These are phyloP conservation scores for Scaptomyza montana DNA, from an alignment of 1,140 invertebrate genomes.

Conservation along the genomic window DNA sequence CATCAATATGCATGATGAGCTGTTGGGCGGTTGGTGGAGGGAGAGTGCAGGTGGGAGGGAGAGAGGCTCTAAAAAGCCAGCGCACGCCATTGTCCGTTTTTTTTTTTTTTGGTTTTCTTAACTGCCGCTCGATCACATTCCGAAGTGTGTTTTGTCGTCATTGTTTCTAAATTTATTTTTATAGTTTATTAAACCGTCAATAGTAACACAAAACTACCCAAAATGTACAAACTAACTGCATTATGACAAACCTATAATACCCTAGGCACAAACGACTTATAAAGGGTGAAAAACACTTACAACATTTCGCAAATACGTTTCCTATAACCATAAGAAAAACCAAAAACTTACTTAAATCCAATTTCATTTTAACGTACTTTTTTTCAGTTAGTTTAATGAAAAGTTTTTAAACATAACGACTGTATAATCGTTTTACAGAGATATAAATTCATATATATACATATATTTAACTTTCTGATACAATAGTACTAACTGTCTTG, in stretches of 20 bases:
- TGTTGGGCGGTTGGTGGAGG: conserved; percentile 5
- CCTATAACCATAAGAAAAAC: no score
- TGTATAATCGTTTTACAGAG: background rate
- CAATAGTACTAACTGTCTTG: conserved; percentile 1
- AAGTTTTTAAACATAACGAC: conserved; percentile 1
- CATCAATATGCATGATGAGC: conserved; percentile 79
- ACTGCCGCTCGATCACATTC: conserved; percentile 70
- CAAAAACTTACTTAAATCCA: no score
- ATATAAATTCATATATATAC: conserved; percentile 1
- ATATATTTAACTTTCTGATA: background rate
- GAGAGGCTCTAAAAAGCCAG: conserved; percentile 28
- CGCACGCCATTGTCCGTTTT: conserved; percentile 72
- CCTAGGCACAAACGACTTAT: background rate
- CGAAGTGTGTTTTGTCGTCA: conserved; percentile 76
- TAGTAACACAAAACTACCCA: conserved; percentile 48
- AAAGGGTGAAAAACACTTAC: background rate
- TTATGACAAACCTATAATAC: conserved; percentile 6
- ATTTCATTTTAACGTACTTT: no score
- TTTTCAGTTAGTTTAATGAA: no score
- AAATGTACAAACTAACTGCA: conserved; percentile 14
- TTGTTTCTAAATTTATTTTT: conserved; percentile 82
- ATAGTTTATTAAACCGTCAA: conserved; percentile 80
- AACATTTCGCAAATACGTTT: background rate
- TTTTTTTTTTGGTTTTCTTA: conserved; percentile 21
- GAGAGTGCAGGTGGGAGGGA: background rate